Conservation (phyloP, 2,113 vertebrate species). For the Electrona antarctica region DNA sequence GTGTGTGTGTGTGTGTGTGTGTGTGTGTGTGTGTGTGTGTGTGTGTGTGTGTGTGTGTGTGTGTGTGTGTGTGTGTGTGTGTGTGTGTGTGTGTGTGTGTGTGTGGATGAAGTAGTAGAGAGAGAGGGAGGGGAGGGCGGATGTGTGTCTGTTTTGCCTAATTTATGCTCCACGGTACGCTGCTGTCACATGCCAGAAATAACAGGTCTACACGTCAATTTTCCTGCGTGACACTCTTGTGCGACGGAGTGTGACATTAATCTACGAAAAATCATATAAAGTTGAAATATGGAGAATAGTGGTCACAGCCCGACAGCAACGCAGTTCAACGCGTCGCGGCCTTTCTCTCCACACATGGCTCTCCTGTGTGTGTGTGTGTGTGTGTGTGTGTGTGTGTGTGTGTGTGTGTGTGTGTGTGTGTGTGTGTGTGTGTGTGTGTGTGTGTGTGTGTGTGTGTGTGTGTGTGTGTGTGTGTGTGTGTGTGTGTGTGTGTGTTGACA, state of each 20-base stretch:
- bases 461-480: constrained; percentile 7
- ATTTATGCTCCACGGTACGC: too few species aligned
- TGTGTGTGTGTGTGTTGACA: constrained; percentile 25
- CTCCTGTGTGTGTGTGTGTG: constrained; percentile 25
- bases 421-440: constrained; percentile 16
- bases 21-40: not conserved
- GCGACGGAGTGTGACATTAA: too few species aligned
- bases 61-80: too few species aligned
- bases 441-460: constrained; percentile 6
- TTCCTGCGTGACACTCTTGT: not conserved
- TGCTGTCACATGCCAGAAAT: too few species aligned
- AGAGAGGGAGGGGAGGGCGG: too few species aligned
- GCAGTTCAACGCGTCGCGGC: too few species aligned
- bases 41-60: constrained; percentile 9
- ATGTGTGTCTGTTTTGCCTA: too few species aligned
- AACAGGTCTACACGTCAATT: not conserved
- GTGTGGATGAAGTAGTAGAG: not conserved
- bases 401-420: constrained; percentile 1
- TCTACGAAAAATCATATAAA: too few species aligned
- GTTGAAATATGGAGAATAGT: too few species aligned
- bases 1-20: not conserved
- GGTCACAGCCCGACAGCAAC: too few species aligned
- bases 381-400: constrained; percentile 23
- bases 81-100: not conserved
- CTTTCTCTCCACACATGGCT: constrained; percentile 1